A percentile compares a stretch with the other conserved stretches of the same genome.
Conservation (phyloP, 2,113 vertebrate genomes). For the Spilogale gracilis region DNA sequence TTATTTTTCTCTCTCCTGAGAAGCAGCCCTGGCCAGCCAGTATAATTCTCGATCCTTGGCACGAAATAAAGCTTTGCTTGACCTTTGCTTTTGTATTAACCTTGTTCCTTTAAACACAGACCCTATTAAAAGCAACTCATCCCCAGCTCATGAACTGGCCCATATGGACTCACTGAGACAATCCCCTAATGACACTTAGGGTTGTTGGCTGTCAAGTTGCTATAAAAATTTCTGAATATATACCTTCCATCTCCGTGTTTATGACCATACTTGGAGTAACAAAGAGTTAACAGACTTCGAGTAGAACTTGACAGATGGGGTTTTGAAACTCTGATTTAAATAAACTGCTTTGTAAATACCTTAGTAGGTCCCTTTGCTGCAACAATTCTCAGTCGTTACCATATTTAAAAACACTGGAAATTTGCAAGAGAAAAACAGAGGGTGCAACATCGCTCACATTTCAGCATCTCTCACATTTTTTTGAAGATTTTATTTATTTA, state of each 20-base stretch:
- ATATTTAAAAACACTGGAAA: not conserved
- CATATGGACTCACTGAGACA: not conserved
- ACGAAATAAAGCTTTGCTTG: too few relatives aligned
- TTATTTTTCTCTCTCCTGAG: too few relatives aligned
- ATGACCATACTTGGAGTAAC: not conserved
- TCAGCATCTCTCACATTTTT: not conserved
- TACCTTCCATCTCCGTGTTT: not conserved
- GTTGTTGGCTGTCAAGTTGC: not conserved
- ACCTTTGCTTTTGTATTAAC: too few relatives aligned
- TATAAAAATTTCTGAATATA: not conserved
- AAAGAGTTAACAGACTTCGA: not conserved
- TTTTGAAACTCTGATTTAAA: not conserved
- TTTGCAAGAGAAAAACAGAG: not conserved
- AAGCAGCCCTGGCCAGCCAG: too few relatives aligned
- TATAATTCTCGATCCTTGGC: too few relatives aligned
- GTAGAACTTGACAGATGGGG: not conserved
- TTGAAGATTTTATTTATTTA: too few relatives aligned
- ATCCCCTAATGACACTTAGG: too few relatives aligned
- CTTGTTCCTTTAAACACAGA: too few relatives aligned
- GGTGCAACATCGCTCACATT: not conserved
- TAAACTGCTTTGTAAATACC: not conserved
- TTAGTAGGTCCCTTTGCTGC: not conserved
- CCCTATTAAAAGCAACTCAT: not conserved
- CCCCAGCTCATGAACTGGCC: not conserved
- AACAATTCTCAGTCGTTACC: not conserved